Percentiles rank a stretch among this genome's conserved stretches.
Conservation (phyloP, 2,797 vertebrate species). For the Phoxinus dragarum region DNA sequence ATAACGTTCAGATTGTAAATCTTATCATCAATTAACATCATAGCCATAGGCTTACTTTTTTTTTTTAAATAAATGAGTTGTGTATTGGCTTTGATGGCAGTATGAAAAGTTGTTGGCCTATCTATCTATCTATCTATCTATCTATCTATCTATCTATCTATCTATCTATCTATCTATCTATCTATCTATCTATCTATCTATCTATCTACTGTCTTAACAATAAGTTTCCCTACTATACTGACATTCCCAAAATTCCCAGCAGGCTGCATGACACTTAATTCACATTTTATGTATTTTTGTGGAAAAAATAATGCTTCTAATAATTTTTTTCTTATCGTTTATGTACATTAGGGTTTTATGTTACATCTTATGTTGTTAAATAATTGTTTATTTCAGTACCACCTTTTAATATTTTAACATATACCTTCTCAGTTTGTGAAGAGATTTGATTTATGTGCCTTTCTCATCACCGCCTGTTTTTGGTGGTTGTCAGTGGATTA, state of each 20-base stretch:
- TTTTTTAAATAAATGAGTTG: not conserved
- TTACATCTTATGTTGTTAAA: not conserved
- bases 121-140: not conserved
- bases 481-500: not conserved
- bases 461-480: not conserved
- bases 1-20: not conserved
- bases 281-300: not conserved
- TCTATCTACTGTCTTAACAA: not conserved
- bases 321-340: not conserved
- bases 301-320: not conserved
- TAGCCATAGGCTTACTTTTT: not conserved
- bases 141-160: not conserved
- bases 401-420: not conserved
- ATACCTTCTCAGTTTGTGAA: not conserved
- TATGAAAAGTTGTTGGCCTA: not conserved
- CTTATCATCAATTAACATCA: not conserved
- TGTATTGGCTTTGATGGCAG: not conserved
- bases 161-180: fast-evolving
- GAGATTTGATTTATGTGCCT: not conserved
- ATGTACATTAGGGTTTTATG: not conserved
- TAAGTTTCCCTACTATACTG: not conserved
- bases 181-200: not conserved
- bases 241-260: not conserved
- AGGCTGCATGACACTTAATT: not conserved
- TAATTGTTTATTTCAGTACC: not conserved